A percentile compares a stretch with the other conserved stretches of the same genome.
These are phyloP conservation scores for Casuarius casuarius DNA, from an alignment of 2,113 vertebrate genomes.

Conservation along the genomic window DNA sequence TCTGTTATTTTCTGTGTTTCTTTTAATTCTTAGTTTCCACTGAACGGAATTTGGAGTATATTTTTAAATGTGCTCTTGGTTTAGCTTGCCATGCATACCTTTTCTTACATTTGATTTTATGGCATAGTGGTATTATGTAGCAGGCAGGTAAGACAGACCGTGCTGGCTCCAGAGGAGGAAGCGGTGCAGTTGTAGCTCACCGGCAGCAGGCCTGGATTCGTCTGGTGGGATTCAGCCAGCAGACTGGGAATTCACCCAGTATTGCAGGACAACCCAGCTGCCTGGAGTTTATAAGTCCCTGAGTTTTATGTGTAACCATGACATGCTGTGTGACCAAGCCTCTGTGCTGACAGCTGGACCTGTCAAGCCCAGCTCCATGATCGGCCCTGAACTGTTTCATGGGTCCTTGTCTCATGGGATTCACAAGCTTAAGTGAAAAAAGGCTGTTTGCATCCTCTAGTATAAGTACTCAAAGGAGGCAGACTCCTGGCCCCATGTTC, in stretches of 20 bases:
- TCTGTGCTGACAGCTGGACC: no score
- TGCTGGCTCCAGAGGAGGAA: no score
- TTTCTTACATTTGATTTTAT: conserved; percentile 6
- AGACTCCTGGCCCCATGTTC: background rate
- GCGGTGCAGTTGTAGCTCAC: no score
- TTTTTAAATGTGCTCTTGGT: conserved; percentile 71
- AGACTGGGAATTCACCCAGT: no score
- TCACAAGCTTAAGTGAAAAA: background rate
- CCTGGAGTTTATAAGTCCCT: no score
- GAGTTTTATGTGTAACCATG: no score
- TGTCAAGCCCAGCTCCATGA: background rate
- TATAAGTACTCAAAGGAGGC: background rate
- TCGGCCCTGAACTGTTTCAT: background rate
- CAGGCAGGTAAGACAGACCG: no score
- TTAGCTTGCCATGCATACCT: conserved; percentile 54
- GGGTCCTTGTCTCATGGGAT: background rate
- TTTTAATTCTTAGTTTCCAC: conserved; percentile 63
- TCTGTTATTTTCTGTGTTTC: conserved; percentile 38
- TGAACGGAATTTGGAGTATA: conserved; percentile 21
- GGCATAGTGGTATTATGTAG: no score
- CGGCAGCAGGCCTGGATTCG: no score
- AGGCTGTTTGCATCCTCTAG: background rate
- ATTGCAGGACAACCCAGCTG: no score
- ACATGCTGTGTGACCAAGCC: no score
- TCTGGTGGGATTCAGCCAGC: no score